Evolutionary conservation across 2,888 invertebrate species (phyloP).

Genomic region (Sphaerophoria taeniata): DNA sequence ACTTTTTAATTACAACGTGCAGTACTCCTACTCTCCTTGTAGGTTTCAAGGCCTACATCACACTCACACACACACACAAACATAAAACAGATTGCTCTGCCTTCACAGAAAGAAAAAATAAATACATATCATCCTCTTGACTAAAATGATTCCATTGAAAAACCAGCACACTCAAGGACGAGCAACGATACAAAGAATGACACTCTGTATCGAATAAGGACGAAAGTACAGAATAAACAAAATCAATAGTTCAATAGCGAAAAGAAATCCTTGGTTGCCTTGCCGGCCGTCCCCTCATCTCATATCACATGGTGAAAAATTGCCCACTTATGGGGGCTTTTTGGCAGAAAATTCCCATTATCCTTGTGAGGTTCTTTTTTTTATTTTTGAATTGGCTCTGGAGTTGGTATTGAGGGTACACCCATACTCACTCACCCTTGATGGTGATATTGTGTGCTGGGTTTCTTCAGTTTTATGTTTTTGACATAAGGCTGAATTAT

Average conservation of each 20-base stretch:
- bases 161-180: constrained; percentile 54
- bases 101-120: not conserved
- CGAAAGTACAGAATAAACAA: not conserved
- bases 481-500: no score
- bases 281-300: not conserved
- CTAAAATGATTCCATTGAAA: constrained; percentile 31
- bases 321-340: constrained; percentile 55
- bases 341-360: constrained; percentile 47
- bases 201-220: not conserved
- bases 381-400: constrained; percentile 30
- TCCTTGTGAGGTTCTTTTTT: no score
- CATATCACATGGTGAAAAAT: constrained; percentile 52
- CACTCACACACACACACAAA: not conserved
- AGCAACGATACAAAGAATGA: constrained; percentile 8
- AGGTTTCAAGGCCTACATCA: constrained; percentile 62
- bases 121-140: not conserved
- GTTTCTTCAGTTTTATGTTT: no score
- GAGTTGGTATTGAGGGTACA: constrained; percentile 1
- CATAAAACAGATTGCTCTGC: not conserved
- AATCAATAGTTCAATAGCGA: constrained; percentile 52
- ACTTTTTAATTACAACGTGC: constrained; percentile 64
- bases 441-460: not conserved
- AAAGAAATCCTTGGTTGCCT: constrained; percentile 4
- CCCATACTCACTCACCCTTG: not conserved
- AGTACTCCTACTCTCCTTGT: constrained; percentile 2